Evolutionary conservation across 2,888 invertebrate genomes (phyloP).

Genomic region (Xanthia icteritia): DNA sequence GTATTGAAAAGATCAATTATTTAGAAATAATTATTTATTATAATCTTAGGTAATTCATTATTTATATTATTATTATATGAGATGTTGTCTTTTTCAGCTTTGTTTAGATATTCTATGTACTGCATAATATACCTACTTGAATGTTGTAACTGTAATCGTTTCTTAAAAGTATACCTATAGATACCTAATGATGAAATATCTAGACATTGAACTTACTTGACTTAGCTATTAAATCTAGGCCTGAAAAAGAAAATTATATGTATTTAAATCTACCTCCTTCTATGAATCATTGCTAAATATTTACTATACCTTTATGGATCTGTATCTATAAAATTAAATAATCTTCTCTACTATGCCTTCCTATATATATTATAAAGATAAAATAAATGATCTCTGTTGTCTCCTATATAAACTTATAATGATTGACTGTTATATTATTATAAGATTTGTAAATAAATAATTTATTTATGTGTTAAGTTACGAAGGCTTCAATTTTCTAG

Average conservation of each 20-base stretch:
- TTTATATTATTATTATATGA: neutral
- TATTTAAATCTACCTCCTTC: conserved; percentile 25
- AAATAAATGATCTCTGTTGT: conserved; percentile 39
- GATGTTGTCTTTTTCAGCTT: conserved; percentile 49
- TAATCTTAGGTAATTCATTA: conserved; percentile 3
- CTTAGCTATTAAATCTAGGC: neutral
- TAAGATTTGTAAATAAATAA: conserved; percentile 49
- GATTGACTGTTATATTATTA: conserved; percentile 1
- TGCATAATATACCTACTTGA: conserved; percentile 12
- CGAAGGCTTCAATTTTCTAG: neutral
- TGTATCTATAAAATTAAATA: neutral
- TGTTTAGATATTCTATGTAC: conserved; percentile 30
- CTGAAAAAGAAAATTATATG: neutral
- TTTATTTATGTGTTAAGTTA: conserved; percentile 18
- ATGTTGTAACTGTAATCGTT: conserved; percentile 26
- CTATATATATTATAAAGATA: conserved; percentile 1
- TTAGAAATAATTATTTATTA: conserved; percentile 30
- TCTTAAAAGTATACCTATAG: neutral
- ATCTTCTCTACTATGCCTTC: neutral
- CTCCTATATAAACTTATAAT: neutral
- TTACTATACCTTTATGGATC: neutral
- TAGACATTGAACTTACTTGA: neutral
- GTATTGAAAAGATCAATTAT: conserved; percentile 52
- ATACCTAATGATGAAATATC: neutral
- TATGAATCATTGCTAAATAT: conserved; percentile 15